Conservation (phyloP, 1,140 invertebrate species). For the Drosophila kepulauana region DNA sequence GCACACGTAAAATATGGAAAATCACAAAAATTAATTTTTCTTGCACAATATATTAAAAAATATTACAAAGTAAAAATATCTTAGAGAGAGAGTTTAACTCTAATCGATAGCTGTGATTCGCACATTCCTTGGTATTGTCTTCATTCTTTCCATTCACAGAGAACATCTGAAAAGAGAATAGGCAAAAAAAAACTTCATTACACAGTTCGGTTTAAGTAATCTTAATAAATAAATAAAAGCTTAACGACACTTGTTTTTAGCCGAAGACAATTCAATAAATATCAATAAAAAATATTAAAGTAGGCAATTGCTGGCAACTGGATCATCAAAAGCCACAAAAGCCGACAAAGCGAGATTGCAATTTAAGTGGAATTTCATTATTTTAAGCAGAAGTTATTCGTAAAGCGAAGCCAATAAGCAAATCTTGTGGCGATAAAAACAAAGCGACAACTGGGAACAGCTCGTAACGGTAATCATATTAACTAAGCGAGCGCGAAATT, state of each 20-base stretch:
- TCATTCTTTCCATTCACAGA: neutral
- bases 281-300: constrained; percentile 71
- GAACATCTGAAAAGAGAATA: neutral
- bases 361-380: constrained; percentile 24
- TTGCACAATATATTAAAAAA: too few species aligned
- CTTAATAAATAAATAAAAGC: constrained; percentile 42
- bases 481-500: constrained; percentile 62
- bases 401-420: constrained; percentile 43
- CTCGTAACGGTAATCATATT: constrained; percentile 73
- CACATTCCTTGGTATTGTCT: neutral
- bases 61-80: too few species aligned
- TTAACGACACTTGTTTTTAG: constrained; percentile 59
- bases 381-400: constrained; percentile 1
- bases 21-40: too few species aligned
- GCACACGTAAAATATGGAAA: too few species aligned
- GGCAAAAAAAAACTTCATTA: neutral
- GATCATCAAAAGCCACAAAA: constrained; percentile 60
- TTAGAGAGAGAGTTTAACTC: neutral
- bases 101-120: neutral
- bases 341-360: constrained; percentile 18
- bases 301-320: constrained; percentile 36
- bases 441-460: constrained; percentile 16
- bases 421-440: constrained; percentile 29
- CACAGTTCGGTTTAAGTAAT: constrained; percentile 22
- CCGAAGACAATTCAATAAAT: constrained; percentile 71